phyloP scores from a whole-genome alignment of 2,113 vertebrate species.

The Misgurnus mizolepis region DNA sequence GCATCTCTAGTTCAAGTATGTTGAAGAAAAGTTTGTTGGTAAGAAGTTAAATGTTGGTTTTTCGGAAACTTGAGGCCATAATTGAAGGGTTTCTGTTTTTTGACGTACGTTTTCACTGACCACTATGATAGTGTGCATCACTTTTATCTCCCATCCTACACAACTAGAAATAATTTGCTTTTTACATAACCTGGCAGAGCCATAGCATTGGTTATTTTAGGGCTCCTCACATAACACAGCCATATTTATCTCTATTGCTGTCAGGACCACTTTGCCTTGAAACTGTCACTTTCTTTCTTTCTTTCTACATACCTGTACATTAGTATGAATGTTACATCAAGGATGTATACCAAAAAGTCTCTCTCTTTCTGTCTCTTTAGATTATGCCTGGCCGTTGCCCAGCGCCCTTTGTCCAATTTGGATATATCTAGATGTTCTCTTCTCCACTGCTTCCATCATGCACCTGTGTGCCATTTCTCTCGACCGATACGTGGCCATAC shows the following conservation, averaged over 20 bases:
- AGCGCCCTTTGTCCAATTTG: conserved; percentile 93
- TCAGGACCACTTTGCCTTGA: background rate
- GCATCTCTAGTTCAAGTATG: background rate
- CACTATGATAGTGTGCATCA: too few species aligned
- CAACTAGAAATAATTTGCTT: background rate
- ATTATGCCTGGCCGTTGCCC: conserved; percentile 94
- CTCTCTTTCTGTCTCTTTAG: conserved; percentile 61
- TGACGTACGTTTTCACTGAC: too few species aligned
- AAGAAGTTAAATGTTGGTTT: background rate
- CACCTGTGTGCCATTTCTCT: conserved; percentile 98
- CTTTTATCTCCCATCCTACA: background rate
- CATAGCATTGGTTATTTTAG: conserved; percentile 18
- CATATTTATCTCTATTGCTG: background rate
- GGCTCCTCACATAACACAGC: conserved; percentile 17
- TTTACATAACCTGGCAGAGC: conserved; percentile 31
- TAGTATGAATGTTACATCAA: conserved; percentile 8
- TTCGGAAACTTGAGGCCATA: too few species aligned
- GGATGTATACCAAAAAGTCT: background rate
- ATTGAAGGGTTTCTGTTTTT: too few species aligned
- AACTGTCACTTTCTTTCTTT: background rate
- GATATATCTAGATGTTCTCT: conserved; percentile 98
- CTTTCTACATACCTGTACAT: background rate
- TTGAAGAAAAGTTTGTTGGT: background rate
- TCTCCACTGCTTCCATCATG: conserved; percentile 99
- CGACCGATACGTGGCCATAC: conserved; percentile 97